Percentiles rank a stretch among this genome's conserved stretches.
Evolutionary conservation across 2,797 vertebrate species (phyloP).

Genomic region (Neosilurus hyrtlii): DNA sequence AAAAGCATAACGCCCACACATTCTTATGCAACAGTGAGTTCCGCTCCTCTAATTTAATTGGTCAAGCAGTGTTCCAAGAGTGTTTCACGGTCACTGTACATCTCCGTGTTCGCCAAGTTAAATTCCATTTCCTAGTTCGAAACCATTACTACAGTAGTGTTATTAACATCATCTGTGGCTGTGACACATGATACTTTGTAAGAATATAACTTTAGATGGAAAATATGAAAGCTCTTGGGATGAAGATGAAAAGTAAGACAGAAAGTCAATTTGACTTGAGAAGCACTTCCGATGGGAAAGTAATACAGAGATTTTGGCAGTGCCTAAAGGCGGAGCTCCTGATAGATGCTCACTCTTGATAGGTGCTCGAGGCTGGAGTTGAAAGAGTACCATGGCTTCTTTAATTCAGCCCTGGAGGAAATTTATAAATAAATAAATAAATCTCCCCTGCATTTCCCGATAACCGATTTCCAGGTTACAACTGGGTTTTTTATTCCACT

Average conservation of each 20-base stretch:
- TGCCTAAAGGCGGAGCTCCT: no score
- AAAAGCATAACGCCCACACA: neutral
- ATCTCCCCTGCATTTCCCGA: no score
- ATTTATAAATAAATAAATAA: no score
- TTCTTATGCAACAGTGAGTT: neutral
- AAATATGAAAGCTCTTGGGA: neutral
- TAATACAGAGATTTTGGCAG: no score
- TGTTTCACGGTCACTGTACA: neutral
- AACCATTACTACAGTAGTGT: neutral
- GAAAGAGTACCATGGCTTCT: no score
- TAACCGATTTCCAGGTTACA: no score
- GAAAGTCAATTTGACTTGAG: neutral
- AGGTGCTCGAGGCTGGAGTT: no score
- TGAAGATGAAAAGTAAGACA: neutral
- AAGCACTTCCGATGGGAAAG: neutral
- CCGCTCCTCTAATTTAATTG: neutral
- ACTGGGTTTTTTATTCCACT: no score
- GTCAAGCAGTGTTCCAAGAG: neutral
- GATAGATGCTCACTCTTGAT: no score
- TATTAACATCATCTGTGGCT: neutral
- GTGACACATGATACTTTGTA: neutral
- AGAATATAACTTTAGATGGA: neutral
- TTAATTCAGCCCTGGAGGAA: no score
- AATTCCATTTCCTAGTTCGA: neutral
- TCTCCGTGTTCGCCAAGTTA: neutral